Evolutionary conservation across 2,113 vertebrate species (phyloP).

Genomic region (Hydropotes inermis): DNA sequence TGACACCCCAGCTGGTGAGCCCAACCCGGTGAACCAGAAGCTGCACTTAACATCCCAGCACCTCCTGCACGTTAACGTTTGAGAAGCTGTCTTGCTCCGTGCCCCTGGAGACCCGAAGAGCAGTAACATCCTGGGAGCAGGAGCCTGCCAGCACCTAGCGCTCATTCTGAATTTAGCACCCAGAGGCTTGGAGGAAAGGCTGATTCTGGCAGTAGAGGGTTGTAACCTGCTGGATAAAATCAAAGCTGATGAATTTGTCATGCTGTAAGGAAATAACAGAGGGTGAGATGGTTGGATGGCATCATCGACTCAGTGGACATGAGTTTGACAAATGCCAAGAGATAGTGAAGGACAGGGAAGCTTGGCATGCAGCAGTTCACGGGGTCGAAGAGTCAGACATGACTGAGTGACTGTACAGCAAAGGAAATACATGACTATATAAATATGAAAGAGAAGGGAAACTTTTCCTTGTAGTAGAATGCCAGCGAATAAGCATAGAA

Average conservation of each 20-base stretch:
- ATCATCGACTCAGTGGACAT: background rate
- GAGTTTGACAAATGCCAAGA: background rate
- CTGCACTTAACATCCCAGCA: background rate
- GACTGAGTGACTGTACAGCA: background rate
- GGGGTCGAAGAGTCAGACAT: background rate
- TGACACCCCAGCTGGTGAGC: background rate
- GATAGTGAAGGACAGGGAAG: background rate
- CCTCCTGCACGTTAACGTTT: rapidly evolving
- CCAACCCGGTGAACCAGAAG: background rate
- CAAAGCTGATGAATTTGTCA: background rate
- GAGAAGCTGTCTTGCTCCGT: background rate
- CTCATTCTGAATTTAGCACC: background rate
- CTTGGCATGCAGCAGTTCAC: background rate
- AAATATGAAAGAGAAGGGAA: background rate
- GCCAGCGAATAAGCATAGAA: background rate
- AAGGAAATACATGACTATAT: background rate
- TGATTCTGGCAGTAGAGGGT: background rate
- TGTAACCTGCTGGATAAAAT: background rate
- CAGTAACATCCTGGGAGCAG: background rate
- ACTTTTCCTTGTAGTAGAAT: background rate
- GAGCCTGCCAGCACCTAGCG: background rate
- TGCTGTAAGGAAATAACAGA: background rate
- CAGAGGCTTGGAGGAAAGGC: background rate
- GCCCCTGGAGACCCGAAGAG: background rate
- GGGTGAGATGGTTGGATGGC: background rate